phyloP scores from a whole-genome alignment of 2,113 vertebrate species.

The Pantherophis guttatus region DNA sequence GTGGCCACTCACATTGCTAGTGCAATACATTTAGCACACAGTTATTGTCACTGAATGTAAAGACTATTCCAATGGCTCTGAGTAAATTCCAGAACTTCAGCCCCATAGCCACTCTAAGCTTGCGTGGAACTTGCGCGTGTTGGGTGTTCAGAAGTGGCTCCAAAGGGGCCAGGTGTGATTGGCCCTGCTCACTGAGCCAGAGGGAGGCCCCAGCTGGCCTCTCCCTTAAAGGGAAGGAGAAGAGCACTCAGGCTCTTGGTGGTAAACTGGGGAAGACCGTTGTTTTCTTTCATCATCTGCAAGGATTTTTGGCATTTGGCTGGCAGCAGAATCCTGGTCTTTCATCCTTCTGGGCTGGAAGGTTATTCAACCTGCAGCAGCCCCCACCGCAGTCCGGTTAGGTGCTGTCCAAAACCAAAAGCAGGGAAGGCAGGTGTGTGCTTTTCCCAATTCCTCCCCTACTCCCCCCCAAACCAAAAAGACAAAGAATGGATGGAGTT shows the following conservation, averaged over 20 bases:
- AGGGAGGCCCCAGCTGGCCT: neutral
- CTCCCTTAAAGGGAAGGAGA: neutral
- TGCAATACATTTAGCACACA: neutral
- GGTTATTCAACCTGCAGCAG: neutral
- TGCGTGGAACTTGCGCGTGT: neutral
- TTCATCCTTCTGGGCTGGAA: neutral
- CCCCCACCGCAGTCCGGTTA: neutral
- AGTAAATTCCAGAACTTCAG: neutral
- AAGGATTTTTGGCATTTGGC: neutral
- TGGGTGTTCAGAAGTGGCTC: neutral
- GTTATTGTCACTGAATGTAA: neutral
- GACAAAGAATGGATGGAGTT: too few species aligned
- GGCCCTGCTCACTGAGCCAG: neutral
- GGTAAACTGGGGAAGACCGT: neutral
- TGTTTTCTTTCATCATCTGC: neutral
- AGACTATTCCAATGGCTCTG: neutral
- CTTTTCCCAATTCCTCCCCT: neutral
- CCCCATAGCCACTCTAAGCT: neutral
- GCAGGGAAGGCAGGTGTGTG: neutral
- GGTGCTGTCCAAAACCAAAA: neutral
- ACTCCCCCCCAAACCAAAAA: neutral
- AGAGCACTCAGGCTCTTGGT: neutral
- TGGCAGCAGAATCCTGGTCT: neutral
- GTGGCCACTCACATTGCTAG: neutral
- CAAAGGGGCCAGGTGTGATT: neutral